Conservation (phyloP, 2,888 invertebrate genomes). For the Dynastes grantii region DNA sequence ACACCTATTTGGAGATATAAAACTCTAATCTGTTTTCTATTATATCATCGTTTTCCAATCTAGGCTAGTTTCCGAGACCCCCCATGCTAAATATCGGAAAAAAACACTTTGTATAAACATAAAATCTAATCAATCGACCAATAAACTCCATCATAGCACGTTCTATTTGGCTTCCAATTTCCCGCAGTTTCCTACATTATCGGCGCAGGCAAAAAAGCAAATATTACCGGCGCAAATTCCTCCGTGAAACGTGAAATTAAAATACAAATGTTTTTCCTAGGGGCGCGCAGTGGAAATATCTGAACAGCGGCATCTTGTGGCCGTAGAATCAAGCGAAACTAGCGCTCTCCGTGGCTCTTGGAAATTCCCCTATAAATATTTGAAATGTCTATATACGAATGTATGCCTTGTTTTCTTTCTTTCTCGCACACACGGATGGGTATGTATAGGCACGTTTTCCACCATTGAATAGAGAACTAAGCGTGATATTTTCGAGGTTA, state of each 20-base stretch:
- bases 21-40: no score
- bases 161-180: no score
- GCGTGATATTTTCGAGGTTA: slow-evolving; percentile 24
- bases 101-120: no score
- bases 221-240: no score
- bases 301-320: background rate
- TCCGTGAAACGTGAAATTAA: slow-evolving; percentile 15
- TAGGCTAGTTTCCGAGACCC: no score
- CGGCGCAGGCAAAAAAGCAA: background rate
- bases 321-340: background rate
- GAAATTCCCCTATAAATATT: slow-evolving; percentile 13
- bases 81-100: no score
- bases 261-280: slow-evolving; percentile 16
- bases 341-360: background rate
- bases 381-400: background rate
- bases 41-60: no score
- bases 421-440: no score
- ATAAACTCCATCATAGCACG: no score
- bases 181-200: background rate
- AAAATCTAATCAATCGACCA: no score
- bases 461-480: background rate
- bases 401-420: background rate
- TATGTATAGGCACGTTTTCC: no score
- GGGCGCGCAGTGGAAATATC: background rate
- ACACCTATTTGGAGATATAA: no score